phyloP scores from a whole-genome alignment of 2,797 vertebrate species.

The Poeciliopsis presidionis region DNA sequence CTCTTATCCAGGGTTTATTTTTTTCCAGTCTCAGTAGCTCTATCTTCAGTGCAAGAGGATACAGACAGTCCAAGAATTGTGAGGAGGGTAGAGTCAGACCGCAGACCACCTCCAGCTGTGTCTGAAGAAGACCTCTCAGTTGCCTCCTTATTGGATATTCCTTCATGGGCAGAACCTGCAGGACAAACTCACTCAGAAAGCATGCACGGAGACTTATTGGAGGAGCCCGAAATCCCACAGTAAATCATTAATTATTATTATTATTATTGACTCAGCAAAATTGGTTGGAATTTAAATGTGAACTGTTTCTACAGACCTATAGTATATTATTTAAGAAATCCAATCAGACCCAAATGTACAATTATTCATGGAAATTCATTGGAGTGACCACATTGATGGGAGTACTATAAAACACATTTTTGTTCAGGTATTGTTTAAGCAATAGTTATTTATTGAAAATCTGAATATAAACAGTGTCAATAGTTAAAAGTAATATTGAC shows the following conservation, averaged over 20 bases:
- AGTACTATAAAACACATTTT: not conserved
- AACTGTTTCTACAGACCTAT: not conserved
- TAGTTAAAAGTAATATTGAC: not conserved
- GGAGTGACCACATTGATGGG: not conserved
- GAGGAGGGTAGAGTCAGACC: conserved; percentile 76
- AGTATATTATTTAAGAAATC: not conserved
- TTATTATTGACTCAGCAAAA: conserved; percentile 9
- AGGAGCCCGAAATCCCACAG: conserved; percentile 85
- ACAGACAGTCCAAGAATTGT: conserved; percentile 82
- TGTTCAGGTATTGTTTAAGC: not conserved
- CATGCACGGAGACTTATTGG: conserved; percentile 85
- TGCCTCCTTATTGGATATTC: conserved; percentile 88
- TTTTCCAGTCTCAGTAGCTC: conserved; percentile 79
- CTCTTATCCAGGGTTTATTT: conserved; percentile 20
- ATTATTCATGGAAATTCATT: not conserved
- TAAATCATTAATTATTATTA: conserved; percentile 55
- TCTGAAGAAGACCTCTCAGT: conserved; percentile 95
- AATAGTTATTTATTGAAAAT: not conserved
- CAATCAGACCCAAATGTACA: not conserved
- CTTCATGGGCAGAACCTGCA: conserved; percentile 85
- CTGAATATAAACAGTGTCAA: not conserved
- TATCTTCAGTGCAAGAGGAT: conserved; percentile 92
- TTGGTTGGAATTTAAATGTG: not conserved
- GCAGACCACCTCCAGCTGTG: conserved; percentile 89
- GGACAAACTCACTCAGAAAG: conserved; percentile 86